Percentiles rank a stretch among this genome's conserved stretches.
Evolutionary conservation across 2,113 vertebrate genomes (phyloP).

Genomic region (Jaculus jaculus): DNA sequence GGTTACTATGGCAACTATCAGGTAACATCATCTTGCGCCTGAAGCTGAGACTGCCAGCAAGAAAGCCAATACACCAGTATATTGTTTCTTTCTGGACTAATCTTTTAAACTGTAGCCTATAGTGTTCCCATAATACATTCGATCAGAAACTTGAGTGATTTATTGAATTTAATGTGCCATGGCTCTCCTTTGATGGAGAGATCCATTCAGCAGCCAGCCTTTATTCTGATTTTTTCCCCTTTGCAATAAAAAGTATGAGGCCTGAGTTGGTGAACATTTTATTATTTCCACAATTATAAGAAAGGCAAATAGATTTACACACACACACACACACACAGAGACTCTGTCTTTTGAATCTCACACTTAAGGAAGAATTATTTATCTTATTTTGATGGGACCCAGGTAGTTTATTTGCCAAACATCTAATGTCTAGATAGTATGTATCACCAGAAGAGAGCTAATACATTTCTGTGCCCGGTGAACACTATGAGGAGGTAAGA

Average conservation of each 20-base stretch:
- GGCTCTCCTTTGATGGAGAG: conserved; percentile 57
- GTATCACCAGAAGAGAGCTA: conserved; percentile 11
- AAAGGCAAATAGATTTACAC: conserved; percentile 55
- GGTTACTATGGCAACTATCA: conserved; percentile 79
- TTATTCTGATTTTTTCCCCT: conserved; percentile 51
- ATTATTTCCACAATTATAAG: conserved; percentile 53
- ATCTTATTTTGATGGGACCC: conserved; percentile 60
- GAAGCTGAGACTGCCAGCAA: conserved; percentile 69
- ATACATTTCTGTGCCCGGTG: neutral
- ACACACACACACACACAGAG: conserved; percentile 10
- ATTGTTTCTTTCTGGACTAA: conserved; percentile 78
- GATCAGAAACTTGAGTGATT: conserved; percentile 69
- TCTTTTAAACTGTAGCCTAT: conserved; percentile 75
- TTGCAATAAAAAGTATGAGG: conserved; percentile 50
- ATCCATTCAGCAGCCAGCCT: conserved; percentile 51
- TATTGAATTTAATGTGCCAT: conserved; percentile 74
- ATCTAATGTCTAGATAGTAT: conserved; percentile 53
- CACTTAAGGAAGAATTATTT: conserved; percentile 56
- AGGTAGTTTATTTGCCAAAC: conserved; percentile 58
- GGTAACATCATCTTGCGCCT: conserved; percentile 71
- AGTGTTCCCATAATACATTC: conserved; percentile 73
- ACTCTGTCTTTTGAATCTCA: conserved; percentile 61
- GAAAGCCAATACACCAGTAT: conserved; percentile 73
- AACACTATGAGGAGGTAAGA: neutral
- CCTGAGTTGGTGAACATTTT: conserved; percentile 11